Conservation (phyloP, 2,113 vertebrate species). For the Peromyscus polionotus region DNA sequence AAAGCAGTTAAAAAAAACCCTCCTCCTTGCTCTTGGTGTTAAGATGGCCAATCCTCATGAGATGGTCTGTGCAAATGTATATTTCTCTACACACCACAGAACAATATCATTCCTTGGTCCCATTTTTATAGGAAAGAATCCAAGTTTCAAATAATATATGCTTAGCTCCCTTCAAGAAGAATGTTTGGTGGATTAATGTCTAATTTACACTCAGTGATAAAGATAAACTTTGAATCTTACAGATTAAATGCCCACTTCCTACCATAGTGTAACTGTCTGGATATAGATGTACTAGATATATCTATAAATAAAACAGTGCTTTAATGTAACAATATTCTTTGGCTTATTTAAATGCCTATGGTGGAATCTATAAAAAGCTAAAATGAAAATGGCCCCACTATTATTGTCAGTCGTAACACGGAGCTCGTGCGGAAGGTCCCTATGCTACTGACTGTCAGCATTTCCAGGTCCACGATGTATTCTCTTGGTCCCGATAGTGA, state of each 20-base stretch:
- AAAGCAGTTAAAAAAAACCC: conserved; percentile 85
- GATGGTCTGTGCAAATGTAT: conserved; percentile 79
- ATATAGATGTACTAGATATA: conserved; percentile 87
- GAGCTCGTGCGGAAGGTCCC: conserved; percentile 97
- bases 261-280: conserved; percentile 84
- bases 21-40: conserved; percentile 73
- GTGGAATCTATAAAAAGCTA: conserved; percentile 79
- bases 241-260: conserved; percentile 89
- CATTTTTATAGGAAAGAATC: conserved; percentile 81
- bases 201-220: conserved; percentile 86
- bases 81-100: conserved; percentile 73
- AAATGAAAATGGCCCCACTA: conserved; percentile 96
- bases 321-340: conserved; percentile 85
- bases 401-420: conserved; percentile 95
- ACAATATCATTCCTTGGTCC: conserved; percentile 72
- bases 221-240: conserved; percentile 86
- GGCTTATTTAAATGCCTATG: conserved; percentile 82
- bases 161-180: conserved; percentile 82
- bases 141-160: conserved; percentile 74
- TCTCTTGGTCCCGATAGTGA: conserved; percentile 94
- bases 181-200: conserved; percentile 74
- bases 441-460: conserved; percentile 95
- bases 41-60: conserved; percentile 64
- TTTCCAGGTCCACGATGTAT: conserved; percentile 97
- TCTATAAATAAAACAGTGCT: conserved; percentile 92